Conservation (phyloP, 2,797 vertebrate species). For the Epinephelus malabaricus region DNA sequence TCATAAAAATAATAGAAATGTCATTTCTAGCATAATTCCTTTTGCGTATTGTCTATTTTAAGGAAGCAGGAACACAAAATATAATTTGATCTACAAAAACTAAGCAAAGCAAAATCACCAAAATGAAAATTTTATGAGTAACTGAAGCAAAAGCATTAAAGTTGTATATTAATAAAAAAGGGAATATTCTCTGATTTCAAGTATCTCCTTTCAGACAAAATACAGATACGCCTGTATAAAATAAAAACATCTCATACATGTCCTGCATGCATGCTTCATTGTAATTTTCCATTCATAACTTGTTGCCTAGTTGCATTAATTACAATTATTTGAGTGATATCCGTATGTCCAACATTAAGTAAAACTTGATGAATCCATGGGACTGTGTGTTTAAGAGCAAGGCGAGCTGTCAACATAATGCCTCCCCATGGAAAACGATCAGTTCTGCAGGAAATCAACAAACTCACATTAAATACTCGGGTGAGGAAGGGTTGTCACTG, state of each 20-base stretch:
- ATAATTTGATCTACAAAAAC: slow-evolving; percentile 62
- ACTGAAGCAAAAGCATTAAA: slow-evolving; percentile 59
- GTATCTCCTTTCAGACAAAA: slow-evolving; percentile 90
- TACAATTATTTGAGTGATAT: slow-evolving; percentile 58
- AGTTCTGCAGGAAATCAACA: slow-evolving; percentile 47
- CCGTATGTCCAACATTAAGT: slow-evolving; percentile 39
- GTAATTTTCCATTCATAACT: slow-evolving; percentile 66
- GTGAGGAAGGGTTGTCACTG: slow-evolving; percentile 96
- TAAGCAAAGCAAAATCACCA: slow-evolving; percentile 79
- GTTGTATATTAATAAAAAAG: slow-evolving; percentile 61
- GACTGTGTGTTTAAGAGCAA: slow-evolving; percentile 45
- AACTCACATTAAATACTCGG: slow-evolving; percentile 96
- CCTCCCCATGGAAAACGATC: slow-evolving; percentile 47
- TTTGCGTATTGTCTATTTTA: slow-evolving; percentile 70
- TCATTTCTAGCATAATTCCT: slow-evolving; percentile 73
- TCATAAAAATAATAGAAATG: slow-evolving; percentile 85
- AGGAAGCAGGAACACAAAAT: slow-evolving; percentile 81
- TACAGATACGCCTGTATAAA: slow-evolving; percentile 88
- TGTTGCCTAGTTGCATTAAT: slow-evolving; percentile 52
- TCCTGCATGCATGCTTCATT: slow-evolving; percentile 97
- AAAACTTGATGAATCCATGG: slow-evolving; percentile 50
- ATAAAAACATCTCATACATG: slow-evolving; percentile 96
- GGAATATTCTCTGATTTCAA: slow-evolving; percentile 82
- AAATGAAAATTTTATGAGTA: slow-evolving; percentile 61
- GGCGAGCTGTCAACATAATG: slow-evolving; percentile 51